A percentile compares a stretch with the other conserved stretches of the same genome.
Evolutionary conservation across 2,797 vertebrate species (phyloP).

Genomic region (Pseudochromis fuscus): DNA sequence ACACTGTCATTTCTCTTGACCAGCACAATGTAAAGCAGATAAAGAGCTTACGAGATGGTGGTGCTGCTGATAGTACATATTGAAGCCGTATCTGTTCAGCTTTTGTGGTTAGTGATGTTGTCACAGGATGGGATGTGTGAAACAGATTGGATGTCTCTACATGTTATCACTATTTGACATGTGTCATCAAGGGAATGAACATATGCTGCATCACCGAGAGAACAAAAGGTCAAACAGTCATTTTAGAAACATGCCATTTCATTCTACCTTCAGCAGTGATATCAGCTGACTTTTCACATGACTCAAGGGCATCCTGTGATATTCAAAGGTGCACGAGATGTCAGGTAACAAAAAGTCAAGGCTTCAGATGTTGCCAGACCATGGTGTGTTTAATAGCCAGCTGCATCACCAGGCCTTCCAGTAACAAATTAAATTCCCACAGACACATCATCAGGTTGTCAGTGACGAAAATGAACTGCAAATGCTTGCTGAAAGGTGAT

Average conservation of each 20-base stretch:
- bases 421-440: constrained; percentile 51
- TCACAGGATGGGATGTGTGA: constrained; percentile 44
- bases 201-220: constrained; percentile 37
- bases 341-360: constrained; percentile 26
- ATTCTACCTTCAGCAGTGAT: constrained; percentile 42
- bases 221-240: constrained; percentile 68
- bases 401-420: constrained; percentile 16
- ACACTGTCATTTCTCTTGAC: neutral
- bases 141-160: constrained; percentile 39
- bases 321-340: constrained; percentile 31
- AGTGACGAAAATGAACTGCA: constrained; percentile 31
- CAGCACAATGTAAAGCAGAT: neutral
- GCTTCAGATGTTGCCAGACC: constrained; percentile 37
- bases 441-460: constrained; percentile 59
- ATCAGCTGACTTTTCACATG: constrained; percentile 41
- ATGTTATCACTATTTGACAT: constrained; percentile 43
- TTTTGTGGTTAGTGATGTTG: constrained; percentile 41
- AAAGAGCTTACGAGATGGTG: neutral
- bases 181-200: constrained; percentile 50
- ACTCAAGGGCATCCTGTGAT: constrained; percentile 35
- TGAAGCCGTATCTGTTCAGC: constrained; percentile 3
- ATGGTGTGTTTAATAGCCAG: constrained; percentile 19
- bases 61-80: constrained; percentile 8
- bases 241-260: constrained; percentile 41
- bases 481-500: constrained; percentile 51